phyloP scores from a whole-genome alignment of 1,140 invertebrate species.

The Drosophila pandora region DNA sequence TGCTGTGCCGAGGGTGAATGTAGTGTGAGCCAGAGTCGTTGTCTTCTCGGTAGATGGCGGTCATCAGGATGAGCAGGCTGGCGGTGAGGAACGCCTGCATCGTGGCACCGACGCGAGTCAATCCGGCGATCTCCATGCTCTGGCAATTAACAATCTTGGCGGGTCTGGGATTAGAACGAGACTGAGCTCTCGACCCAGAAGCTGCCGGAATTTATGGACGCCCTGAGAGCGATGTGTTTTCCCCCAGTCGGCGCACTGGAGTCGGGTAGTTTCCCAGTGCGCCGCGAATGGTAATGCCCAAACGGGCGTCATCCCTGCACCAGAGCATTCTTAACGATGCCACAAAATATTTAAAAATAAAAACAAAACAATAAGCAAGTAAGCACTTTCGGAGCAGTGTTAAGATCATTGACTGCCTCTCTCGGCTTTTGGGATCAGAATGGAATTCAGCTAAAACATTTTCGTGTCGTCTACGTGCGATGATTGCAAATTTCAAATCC shows the following conservation, averaged over 20 bases:
- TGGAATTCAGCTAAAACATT: constrained; percentile 33
- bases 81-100: constrained; percentile 27
- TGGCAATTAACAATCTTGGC: constrained; percentile 17
- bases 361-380: not conserved
- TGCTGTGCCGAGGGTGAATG: constrained; percentile 52
- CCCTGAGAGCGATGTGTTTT: constrained; percentile 22
- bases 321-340: constrained; percentile 2
- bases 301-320: constrained; percentile 14
- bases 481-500: constrained; percentile 10
- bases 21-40: constrained; percentile 56
- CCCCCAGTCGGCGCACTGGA: constrained; percentile 12
- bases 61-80: constrained; percentile 57
- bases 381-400: not conserved
- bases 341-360: not conserved
- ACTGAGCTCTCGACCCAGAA: constrained; percentile 25
- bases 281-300: constrained; percentile 30
- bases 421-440: constrained; percentile 1
- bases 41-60: constrained; percentile 48
- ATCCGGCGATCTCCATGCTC: constrained; percentile 17
- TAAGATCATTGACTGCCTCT: constrained; percentile 35
- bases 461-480: constrained; percentile 43
- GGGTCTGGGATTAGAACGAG: constrained; percentile 23
- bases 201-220: constrained; percentile 26
- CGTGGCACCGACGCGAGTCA: constrained; percentile 7
- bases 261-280: constrained; percentile 32